These are phyloP conservation scores for Elysia crispata DNA, from an alignment of 2,888 invertebrate species.

Conservation along the genomic window DNA sequence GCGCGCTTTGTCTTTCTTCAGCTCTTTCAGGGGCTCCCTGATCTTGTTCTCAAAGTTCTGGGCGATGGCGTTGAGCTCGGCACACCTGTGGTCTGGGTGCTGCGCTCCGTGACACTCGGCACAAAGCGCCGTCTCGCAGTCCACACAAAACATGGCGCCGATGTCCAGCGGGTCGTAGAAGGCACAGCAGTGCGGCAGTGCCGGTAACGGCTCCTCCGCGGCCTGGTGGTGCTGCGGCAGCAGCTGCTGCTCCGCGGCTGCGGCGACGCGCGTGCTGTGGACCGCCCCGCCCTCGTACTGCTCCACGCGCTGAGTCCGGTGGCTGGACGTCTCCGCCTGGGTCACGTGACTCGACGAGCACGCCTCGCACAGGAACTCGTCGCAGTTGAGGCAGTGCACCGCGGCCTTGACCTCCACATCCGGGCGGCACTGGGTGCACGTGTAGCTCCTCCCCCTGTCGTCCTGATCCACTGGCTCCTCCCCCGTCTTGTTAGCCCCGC, in stretches of 20 bases:
- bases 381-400: conserved; percentile 65
- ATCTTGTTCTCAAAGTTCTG: conserved; percentile 69
- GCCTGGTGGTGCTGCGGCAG: not conserved
- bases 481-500: conserved; percentile 20
- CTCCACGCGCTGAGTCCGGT: conserved; percentile 60
- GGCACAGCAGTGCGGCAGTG: conserved; percentile 62
- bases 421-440: conserved; percentile 9
- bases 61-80: conserved; percentile 67
- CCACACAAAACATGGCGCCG: conserved; percentile 67
- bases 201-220: conserved; percentile 11
- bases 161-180: conserved; percentile 68
- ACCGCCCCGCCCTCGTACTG: conserved; percentile 45
- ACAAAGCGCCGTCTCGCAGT: conserved; percentile 67
- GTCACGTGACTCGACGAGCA: conserved; percentile 61
- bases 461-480: too few relatives aligned
- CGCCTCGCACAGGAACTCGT: conserved; percentile 62
- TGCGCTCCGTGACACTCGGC: conserved; percentile 62
- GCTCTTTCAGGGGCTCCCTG: conserved; percentile 52
- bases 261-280: too few relatives aligned
- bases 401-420: conserved; percentile 52
- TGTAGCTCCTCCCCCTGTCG: not conserved
- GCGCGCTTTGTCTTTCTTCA: conserved; percentile 36
- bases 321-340: conserved; percentile 62
- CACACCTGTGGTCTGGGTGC: conserved; percentile 66
- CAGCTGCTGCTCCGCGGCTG: not conserved